phyloP scores from a whole-genome alignment of 2,888 invertebrate species.

The Polietes domitor region DNA sequence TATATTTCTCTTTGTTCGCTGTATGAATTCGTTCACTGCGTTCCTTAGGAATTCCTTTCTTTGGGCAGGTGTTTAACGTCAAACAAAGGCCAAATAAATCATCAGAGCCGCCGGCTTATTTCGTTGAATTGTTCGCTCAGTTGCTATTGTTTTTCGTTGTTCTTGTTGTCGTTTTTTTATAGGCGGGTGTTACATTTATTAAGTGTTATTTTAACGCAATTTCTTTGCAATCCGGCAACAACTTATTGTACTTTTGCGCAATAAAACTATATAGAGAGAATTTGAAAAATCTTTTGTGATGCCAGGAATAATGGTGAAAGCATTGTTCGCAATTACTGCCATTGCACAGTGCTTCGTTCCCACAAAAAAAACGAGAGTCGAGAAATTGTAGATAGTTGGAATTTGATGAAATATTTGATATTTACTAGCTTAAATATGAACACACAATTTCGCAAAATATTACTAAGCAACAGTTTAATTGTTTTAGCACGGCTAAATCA shows the following conservation, averaged over 20 bases:
- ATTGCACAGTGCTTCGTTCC: too few species aligned
- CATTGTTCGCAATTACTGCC: too few species aligned
- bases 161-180: not conserved
- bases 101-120: not conserved
- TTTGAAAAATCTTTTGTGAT: too few species aligned
- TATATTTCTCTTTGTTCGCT: not conserved
- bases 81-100: slow-evolving; percentile 22
- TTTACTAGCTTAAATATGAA: too few species aligned
- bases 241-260: not conserved
- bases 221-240: slow-evolving; percentile 3
- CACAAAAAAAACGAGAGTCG: too few species aligned
- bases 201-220: slow-evolving; percentile 32
- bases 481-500: too few species aligned
- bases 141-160: not conserved
- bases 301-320: too few species aligned
- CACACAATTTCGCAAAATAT: too few species aligned
- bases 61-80: slow-evolving; percentile 25
- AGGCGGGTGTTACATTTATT: slow-evolving; percentile 28
- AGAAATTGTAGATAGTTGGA: too few species aligned
- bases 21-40: not conserved
- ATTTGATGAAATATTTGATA: too few species aligned
- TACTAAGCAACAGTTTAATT: too few species aligned
- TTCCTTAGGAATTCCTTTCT: slow-evolving; percentile 3
- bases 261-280: not conserved
- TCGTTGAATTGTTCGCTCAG: not conserved